Evolutionary conservation across 2,113 vertebrate species (phyloP).

Genomic region (Solea senegalensis): DNA sequence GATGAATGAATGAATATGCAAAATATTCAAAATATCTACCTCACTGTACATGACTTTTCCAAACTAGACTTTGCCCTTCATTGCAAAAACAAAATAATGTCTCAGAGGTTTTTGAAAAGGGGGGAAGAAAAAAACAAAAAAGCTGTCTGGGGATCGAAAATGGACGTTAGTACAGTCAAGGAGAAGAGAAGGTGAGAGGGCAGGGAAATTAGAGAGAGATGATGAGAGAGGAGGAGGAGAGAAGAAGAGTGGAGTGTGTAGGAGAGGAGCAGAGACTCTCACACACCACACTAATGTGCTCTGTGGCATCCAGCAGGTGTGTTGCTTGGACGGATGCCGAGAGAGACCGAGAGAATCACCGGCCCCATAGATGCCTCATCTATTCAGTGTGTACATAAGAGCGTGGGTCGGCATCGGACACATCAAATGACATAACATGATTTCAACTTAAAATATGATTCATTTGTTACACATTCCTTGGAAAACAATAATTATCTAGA

Average conservation of each 20-base stretch:
- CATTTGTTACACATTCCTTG: too few relatives aligned
- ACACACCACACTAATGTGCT: slow-evolving; percentile 46
- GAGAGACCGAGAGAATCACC: background rate
- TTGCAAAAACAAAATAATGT: too few relatives aligned
- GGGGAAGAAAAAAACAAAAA: too few relatives aligned
- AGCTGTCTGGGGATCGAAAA: background rate
- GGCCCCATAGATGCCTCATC: too few relatives aligned
- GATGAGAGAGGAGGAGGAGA: slow-evolving; percentile 5
- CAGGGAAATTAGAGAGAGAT: background rate
- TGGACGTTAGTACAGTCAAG: rapidly evolving
- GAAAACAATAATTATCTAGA: too few relatives aligned
- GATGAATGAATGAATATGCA: background rate
- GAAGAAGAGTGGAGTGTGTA: slow-evolving; percentile 5
- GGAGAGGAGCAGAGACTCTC: slow-evolving; percentile 37
- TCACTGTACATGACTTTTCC: background rate
- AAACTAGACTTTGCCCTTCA: background rate
- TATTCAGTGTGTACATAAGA: too few relatives aligned
- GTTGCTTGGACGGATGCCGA: slow-evolving; percentile 51
- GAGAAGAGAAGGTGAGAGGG: background rate
- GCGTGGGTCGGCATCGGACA: too few relatives aligned
- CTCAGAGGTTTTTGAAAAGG: too few relatives aligned
- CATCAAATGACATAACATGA: too few relatives aligned
- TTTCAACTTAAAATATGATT: too few relatives aligned
- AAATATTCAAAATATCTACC: background rate
- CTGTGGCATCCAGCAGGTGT: slow-evolving; percentile 64